phyloP scores from a whole-genome alignment of 2,888 invertebrate genomes.

The Pemphredon lugubris region DNA sequence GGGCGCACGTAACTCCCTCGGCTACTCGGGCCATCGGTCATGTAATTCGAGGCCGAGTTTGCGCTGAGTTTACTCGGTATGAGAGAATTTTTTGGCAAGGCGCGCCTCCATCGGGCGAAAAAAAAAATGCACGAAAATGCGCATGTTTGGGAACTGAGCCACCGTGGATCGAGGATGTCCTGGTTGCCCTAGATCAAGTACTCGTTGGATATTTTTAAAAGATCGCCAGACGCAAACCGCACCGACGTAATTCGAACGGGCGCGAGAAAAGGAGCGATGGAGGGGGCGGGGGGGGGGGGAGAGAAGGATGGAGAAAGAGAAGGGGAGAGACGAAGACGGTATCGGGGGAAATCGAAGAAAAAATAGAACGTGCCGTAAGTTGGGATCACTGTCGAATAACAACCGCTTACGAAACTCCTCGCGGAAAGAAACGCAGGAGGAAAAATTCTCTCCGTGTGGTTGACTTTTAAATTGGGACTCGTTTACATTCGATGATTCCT shows the following conservation, averaged over 20 bases:
- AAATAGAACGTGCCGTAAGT: constrained; percentile 55
- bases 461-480: constrained; percentile 18
- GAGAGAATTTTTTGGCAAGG: constrained; percentile 6
- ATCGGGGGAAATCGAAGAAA: constrained; percentile 54
- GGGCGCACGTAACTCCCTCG: constrained; percentile 4
- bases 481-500: constrained; percentile 1
- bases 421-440: constrained; percentile 8
- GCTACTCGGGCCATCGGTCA: constrained; percentile 37
- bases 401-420: constrained; percentile 35
- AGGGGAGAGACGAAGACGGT: constrained; percentile 9
- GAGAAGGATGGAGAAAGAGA: background rate
- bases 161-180: constrained; percentile 70
- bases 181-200: constrained; percentile 79
- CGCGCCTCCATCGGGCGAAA: background rate
- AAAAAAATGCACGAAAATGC: constrained; percentile 33
- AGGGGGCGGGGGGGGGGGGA: background rate
- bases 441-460: constrained; percentile 9
- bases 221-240: constrained; percentile 60
- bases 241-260: constrained; percentile 57
- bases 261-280: background rate
- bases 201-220: constrained; percentile 75
- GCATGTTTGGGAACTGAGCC: constrained; percentile 25
- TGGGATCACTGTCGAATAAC: constrained; percentile 50
- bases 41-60: constrained; percentile 9
- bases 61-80: too few species aligned